Base-by-base conservation (phyloP, 2,113 vertebrate genomes). In the Varanus komodoensis region DNA sequence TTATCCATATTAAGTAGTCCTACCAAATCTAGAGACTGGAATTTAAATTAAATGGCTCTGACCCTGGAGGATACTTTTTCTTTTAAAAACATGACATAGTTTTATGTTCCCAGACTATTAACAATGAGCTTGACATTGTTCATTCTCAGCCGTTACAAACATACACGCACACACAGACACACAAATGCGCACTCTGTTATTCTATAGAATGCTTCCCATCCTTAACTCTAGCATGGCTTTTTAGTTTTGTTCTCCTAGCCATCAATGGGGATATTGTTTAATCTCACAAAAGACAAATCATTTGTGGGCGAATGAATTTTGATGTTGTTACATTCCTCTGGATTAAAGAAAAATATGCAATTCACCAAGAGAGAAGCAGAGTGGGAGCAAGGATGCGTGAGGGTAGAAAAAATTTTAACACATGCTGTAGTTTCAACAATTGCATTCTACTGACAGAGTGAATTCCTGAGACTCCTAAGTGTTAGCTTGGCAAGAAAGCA, bases 231-330 rank as follows among this genome's bases (percentile, higher is more conserved):
- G 50, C 57, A 27, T 57, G 9, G 64, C 74, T 79, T 80, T 68
- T 78, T 38, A 54, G 48, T 79, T 85, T 12, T 74, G 78, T 89
- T 90, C 89, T 86, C 27, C 34, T 23, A 71, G 64, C 27, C 64
- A 90, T 79, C 89, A 90, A 90, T 90, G n/a, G 82, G 74, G 89
- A 90, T 85, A 90, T 85, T 90, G 89, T 90, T 80, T 80, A 71
- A 80, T 86, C 64, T 71, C 75, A 86, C 83, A 90, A 90, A 86
- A 90, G 83, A 80, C 67, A 90, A 79, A 90, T 90, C 64, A 86
- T 27, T 89, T 89, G 89, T 85, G 82, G 82, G 82, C 50, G 83
- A 80, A 90, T 71, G 64, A 85, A 85, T 90, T 86, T 80, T 79
- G 61, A 86, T 90, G 74, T 54, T 80, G 64, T 9, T 69, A 71